A percentile compares a stretch with the other conserved stretches of the same genome.
Evolutionary conservation across 2,113 vertebrate species (phyloP).

Genomic region (Microtus pennsylvanicus): DNA sequence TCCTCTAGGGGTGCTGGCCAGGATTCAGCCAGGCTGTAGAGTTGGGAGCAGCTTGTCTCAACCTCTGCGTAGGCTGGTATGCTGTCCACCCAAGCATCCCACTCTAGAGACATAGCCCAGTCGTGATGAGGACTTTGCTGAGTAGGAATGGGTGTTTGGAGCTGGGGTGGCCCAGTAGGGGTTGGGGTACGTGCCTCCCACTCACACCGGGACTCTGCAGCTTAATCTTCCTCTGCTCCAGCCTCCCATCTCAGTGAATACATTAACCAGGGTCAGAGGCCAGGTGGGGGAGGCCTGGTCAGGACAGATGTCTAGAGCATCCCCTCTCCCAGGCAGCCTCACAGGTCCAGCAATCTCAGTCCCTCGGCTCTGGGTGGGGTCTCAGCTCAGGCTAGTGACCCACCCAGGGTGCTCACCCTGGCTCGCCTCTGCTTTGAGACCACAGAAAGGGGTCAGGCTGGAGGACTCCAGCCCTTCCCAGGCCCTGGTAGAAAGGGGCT

Average conservation of each 20-base stretch:
- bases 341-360: not conserved
- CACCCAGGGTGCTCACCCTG: not conserved
- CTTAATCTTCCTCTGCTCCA: not conserved
- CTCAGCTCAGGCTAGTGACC: not conserved
- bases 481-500: constrained; percentile 76
- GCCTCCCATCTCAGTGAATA: not conserved
- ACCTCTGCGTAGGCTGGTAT: not conserved
- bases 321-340: not conserved
- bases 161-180: not conserved
- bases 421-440: not conserved
- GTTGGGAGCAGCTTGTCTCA: not conserved
- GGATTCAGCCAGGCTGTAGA: not conserved
- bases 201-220: not conserved
- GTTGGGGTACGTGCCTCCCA: not conserved
- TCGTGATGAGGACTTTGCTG: not conserved
- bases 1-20: not conserved
- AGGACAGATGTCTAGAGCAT: not conserved
- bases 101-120: not conserved
- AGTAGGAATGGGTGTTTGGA: not conserved
- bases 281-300: not conserved
- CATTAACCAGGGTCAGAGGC: not conserved
- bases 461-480: constrained; percentile 64
- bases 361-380: not conserved
- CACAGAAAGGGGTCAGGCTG: not conserved
- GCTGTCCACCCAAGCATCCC: not conserved